These are phyloP conservation scores for Syrphus vitripennis DNA, from an alignment of 2,888 invertebrate genomes.

Conservation along the genomic window DNA sequence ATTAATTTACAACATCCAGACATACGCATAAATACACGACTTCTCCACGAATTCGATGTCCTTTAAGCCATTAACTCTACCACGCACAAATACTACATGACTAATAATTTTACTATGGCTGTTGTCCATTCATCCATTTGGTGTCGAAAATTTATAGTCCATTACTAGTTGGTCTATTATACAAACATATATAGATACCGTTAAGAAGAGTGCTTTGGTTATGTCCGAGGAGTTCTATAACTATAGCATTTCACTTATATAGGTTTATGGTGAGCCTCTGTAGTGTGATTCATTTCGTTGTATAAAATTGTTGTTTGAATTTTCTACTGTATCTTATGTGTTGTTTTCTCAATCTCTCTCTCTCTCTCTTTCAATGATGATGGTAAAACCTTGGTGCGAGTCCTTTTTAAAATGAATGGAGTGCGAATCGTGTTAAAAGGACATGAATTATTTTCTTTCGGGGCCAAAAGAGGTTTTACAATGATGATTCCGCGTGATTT, in stretches of 20 bases:
- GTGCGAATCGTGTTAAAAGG: slow-evolving; percentile 52
- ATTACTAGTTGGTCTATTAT: slow-evolving; percentile 41
- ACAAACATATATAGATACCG: not conserved
- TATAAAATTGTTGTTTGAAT: not conserved
- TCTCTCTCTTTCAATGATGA: no score
- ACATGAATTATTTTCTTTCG: slow-evolving; percentile 37
- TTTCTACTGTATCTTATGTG: not conserved
- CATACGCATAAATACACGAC: not conserved
- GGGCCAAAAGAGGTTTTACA: slow-evolving; percentile 30
- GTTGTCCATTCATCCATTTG: slow-evolving; percentile 58
- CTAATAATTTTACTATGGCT: slow-evolving; percentile 51
- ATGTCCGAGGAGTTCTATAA: not conserved
- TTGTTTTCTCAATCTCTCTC: not conserved
- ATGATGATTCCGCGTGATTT: slow-evolving; percentile 54
- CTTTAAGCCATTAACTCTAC: slow-evolving; percentile 9
- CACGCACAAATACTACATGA: slow-evolving; percentile 34
- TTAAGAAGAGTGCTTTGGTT: not conserved
- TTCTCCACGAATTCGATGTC: not conserved
- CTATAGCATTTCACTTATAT: not conserved
- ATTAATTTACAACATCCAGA: not conserved
- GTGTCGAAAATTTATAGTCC: slow-evolving; percentile 61
- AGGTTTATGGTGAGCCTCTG: not conserved
- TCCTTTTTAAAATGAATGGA: slow-evolving; percentile 1
- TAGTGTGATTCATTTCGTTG: slow-evolving; percentile 1
- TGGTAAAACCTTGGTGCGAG: not conserved